Evolutionary conservation across 2,113 vertebrate species (phyloP), one percentile per base, ranked within the genome.

Genomic region (Pseudorhombus dupliciocellatus): DNA sequence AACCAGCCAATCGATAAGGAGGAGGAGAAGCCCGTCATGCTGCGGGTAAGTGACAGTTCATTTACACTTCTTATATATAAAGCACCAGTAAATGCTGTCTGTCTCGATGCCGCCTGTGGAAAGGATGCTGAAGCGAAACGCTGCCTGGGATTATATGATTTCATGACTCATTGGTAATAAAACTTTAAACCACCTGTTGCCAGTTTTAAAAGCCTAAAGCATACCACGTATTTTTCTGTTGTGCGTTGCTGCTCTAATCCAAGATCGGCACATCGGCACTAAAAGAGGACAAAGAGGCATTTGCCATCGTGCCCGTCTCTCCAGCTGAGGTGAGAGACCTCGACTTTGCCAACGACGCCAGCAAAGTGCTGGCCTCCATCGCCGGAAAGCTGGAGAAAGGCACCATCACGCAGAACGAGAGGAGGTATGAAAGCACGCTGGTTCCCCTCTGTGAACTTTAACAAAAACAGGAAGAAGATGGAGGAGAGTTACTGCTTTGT

Each of bases 1-100:
- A 99, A 99, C 81, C 97, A 97, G 44, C 98, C 98, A 2, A 99
- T 99, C n/a, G 98, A 99, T 88, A 99, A 98, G 76, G 97, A 99
- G 1, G 98, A 99, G 66, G 98, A 99, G 76, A 98, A 98, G 21
- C 97, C 98, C 0, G 98, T 99, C 84, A 99, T 99, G 98, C 93
- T 99, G 42, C 95, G 96, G 68, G 97, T 97, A 61, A 94, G 93
- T 89, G 52, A 56, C 31, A 7, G 3, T 42, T 59, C 0, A 26
- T 53, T 64, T 28, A 16, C 51, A 57, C 34, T 22, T 20, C 3
- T 48, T 4, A 16, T 46, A 18, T 37, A 11, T 37, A 46, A 53
- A 52, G 56, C 46, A 25, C 3, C 8, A 8, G 6, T 37, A n/a
- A 52, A 30, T n/a, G n/a, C 10, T 65, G 37, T 16, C 10, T 62